Percentiles rank a stretch among this genome's conserved stretches.
phyloP scores from a whole-genome alignment of 2,888 invertebrate species.

The Stratiomys singularior region DNA sequence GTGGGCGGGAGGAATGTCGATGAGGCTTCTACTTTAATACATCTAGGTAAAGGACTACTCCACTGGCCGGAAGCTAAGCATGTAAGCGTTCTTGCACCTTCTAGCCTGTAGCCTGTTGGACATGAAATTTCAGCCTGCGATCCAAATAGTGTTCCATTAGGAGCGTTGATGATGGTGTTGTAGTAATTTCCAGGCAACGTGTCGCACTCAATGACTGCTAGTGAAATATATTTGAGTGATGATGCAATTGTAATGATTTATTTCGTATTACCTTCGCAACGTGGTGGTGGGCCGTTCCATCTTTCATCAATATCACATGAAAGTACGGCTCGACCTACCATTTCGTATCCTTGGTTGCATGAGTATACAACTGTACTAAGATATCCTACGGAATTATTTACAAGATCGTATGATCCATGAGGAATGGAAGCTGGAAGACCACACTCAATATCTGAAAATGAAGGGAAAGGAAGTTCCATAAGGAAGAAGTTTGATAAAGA shows the following conservation, averaged over 20 bases:
- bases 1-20: conserved; percentile 60
- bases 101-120: conserved; percentile 73
- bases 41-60: conserved; percentile 79
- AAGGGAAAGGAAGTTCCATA: not conserved
- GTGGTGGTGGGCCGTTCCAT: conserved; percentile 93
- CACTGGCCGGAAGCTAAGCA: conserved; percentile 84
- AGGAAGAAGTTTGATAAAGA: not conserved
- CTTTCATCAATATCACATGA: conserved; percentile 92
- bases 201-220: conserved; percentile 75
- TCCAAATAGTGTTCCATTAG: conserved; percentile 75
- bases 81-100: conserved; percentile 74
- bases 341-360: conserved; percentile 85
- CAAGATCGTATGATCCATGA: conserved; percentile 81
- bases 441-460: conserved; percentile 85
- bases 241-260: not conserved
- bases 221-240: not conserved
- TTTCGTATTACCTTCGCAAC: conserved; percentile 77
- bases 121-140: conserved; percentile 82
- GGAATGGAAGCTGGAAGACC: conserved; percentile 87
- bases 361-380: conserved; percentile 85
- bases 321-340: conserved; percentile 83
- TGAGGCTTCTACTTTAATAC: conserved; percentile 72
- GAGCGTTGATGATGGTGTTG: conserved; percentile 69
- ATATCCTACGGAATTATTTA: conserved; percentile 89
- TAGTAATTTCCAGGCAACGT: conserved; percentile 71